Base-by-base conservation (phyloP, 2,888 invertebrate species). In the Caradrina kadenii region DNA sequence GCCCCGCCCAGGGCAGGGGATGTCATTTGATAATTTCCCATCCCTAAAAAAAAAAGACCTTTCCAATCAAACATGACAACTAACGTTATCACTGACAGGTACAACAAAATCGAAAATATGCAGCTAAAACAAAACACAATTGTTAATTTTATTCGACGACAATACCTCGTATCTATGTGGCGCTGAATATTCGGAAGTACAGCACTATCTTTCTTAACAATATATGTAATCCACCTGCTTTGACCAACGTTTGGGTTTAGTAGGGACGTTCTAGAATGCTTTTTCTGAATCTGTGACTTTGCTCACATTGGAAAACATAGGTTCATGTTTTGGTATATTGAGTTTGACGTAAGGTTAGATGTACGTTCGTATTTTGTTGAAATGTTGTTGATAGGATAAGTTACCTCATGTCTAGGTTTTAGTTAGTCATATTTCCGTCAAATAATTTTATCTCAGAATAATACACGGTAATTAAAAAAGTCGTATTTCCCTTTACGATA, bases 41-140 rank as follows among this genome's bases (percentile, higher is more conserved):
- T n/a, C n/a, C n/a, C n/a, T n/a, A n/a, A n/a, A n/a, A n/a, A n/a
- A n/a, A n/a, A n/a, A n/a, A n/a, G n/a, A n/a, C n/a, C n/a, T n/a
- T 56, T 61, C 52, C 19, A 50, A 53, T 31, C 21, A 26, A 26
- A 61, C 61, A 58, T 71, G 59, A 55, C 64, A 76, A 56, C 39
- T 39, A 60, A 63, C 59, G 72, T 64, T 72, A 80, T 77, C 81
- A 10, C 64, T 19, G 4, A 45, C n/a, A 56, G 61, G 54, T 66
- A 76, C 66, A 21, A 13, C 59, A 39, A 64, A 52, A 65, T 69
- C 21, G 48, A 67, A 76, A 62, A 48, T 26, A 35, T 52, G 45
- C 15, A 55, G 15, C 48, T 59, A 10, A 65, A 64, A 80, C 72
- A 77, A 72, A 79, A 79, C 50, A 26, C 81, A 61, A 50, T 60